A percentile compares a stretch with the other conserved stretches of the same genome.
Evolutionary conservation across 2,113 vertebrate species (phyloP).

Genomic region (Spheniscus mendiculus): DNA sequence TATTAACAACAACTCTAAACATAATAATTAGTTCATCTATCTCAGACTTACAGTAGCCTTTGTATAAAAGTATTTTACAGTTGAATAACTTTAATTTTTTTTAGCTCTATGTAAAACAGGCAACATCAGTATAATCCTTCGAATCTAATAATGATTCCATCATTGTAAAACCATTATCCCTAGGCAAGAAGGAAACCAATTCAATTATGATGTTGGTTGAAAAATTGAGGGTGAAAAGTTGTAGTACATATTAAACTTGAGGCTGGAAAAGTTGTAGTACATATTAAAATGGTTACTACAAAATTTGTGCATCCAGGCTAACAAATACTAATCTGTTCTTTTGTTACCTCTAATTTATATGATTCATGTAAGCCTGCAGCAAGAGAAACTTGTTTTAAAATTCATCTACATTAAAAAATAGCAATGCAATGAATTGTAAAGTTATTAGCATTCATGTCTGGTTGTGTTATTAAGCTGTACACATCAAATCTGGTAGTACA

Average conservation of each 20-base stretch:
- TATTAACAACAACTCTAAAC: conserved; percentile 1
- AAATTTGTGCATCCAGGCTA: conserved; percentile 78
- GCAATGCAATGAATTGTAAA: conserved; percentile 77
- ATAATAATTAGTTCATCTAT: conserved; percentile 28
- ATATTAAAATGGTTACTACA: conserved; percentile 82
- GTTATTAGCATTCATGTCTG: conserved; percentile 81
- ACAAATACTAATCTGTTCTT: conserved; percentile 87
- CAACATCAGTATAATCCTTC: conserved; percentile 63
- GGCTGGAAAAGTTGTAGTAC: conserved; percentile 76
- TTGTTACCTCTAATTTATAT: conserved; percentile 84
- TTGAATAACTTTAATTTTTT: conserved; percentile 17
- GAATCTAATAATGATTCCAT: conserved; percentile 76
- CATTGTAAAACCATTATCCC: conserved; percentile 73
- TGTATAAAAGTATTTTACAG: not conserved
- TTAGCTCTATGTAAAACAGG: conserved; percentile 51
- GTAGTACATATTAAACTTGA: conserved; percentile 80
- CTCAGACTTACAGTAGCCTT: not conserved
- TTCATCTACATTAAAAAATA: conserved; percentile 78
- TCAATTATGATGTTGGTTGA: conserved; percentile 79
- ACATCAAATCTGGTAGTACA: conserved; percentile 77
- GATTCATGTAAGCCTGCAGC: conserved; percentile 82
- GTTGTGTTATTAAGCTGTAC: conserved; percentile 78
- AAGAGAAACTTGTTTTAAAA: conserved; percentile 82
- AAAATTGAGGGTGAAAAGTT: conserved; percentile 78
- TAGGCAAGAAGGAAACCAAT: conserved; percentile 73